These are phyloP conservation scores for Poeciliopsis retropinna DNA, from an alignment of 2,113 vertebrate genomes.

Conservation along the genomic window DNA sequence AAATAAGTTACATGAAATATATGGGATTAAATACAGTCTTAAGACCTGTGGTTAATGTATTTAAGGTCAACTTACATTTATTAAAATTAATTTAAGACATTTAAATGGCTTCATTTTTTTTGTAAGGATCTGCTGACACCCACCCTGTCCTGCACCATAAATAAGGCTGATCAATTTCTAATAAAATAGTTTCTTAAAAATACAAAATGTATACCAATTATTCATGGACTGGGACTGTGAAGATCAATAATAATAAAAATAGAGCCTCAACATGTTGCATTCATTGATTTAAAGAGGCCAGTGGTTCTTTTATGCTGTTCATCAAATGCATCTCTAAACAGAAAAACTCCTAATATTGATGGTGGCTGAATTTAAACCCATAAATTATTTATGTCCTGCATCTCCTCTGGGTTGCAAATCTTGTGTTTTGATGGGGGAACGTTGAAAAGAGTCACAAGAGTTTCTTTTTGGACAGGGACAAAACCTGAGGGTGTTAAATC, in stretches of 20 bases:
- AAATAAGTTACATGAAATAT: no score
- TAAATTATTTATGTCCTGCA: slow-evolving; percentile 60
- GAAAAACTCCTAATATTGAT: slow-evolving; percentile 39
- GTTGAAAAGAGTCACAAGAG: slow-evolving; percentile 35
- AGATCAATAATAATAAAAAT: neutral
- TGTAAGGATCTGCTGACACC: no score
- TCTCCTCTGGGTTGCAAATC: slow-evolving; percentile 52
- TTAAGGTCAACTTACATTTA: no score
- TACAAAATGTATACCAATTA: neutral
- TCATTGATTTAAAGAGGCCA: slow-evolving; percentile 52
- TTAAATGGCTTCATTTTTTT: no score
- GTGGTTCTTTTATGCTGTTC: slow-evolving; percentile 23
- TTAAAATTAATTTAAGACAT: no score
- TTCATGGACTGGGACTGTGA: neutral
- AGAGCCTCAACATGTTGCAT: slow-evolving; percentile 7
- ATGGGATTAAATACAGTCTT: no score
- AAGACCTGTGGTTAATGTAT: no score
- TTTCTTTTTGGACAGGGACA: slow-evolving; percentile 12
- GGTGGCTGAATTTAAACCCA: slow-evolving; percentile 29
- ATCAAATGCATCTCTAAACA: slow-evolving; percentile 15
- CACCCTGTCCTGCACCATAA: no score
- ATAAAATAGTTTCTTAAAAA: neutral
- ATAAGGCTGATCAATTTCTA: neutral
- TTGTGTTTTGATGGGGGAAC: slow-evolving; percentile 53
- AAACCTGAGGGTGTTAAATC: slow-evolving; percentile 16